Evolutionary conservation across 2,888 invertebrate genomes (phyloP), one percentile per base, ranked within the genome.

Genomic region (Cenopis cana): DNA sequence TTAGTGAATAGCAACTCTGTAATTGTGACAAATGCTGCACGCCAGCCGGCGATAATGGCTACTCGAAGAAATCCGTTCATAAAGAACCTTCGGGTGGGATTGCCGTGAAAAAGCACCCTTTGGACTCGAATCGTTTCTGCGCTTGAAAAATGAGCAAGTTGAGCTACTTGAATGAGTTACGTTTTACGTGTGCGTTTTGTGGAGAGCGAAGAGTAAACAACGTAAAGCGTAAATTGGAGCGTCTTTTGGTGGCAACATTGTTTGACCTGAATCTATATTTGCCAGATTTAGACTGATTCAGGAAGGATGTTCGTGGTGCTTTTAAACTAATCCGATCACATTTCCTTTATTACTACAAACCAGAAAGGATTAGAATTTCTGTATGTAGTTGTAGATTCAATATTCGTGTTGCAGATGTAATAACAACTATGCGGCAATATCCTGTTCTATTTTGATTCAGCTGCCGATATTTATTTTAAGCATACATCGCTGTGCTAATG

Each of bases 11-110:
- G 76, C 78, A 74, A 79, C 84, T 85, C 84, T 82, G 85, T 90
- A 90, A 91, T 91, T 90, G 90, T 91, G 89, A 91, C 90, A 90
- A 90, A 91, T 90, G 84, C 87, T 86, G 85, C 78, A 84, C 85
- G 82, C 80, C 91, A 89, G 89, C 79, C 89, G 86, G 91, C 77
- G 84, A 84, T 90, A 91, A 91, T 89, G 89, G 89, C 81, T 82
- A 84, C 88, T 88, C 82, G 82, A 82, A 80, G 79, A 79, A 80
- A 81, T 74, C 79, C 85, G 78, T 83, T 85, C 83, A 83, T 87
- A 86, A 83, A 85, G 83, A 83, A 82, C 86, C 84, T 82, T 85
- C 82, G 78, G 77, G 77, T 75, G 79, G 75, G 81, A 79, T 80
- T 81, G 81, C 77, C 69, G 75, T 78, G 78, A 80, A 82, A 77